Conservation (phyloP, 2,888 invertebrate genomes). For the Drosophila gaucha region DNA sequence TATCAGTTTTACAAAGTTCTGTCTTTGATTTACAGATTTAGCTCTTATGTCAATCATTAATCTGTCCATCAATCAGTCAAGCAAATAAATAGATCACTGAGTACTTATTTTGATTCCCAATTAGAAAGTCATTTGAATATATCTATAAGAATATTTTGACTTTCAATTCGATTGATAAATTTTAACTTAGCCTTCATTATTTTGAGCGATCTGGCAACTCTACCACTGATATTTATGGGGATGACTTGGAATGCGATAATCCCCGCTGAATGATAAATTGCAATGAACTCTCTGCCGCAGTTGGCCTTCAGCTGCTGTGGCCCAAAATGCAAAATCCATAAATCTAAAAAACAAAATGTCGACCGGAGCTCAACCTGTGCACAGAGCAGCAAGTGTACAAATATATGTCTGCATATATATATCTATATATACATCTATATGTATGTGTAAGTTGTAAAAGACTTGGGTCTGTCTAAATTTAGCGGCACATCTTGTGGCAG, state of each 20-base stretch:
- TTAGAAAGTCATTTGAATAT: neutral
- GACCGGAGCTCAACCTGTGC: slow-evolving; percentile 52
- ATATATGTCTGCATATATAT: neutral
- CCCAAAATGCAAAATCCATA: slow-evolving; percentile 52
- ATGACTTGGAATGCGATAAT: slow-evolving; percentile 18
- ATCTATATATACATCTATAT: neutral
- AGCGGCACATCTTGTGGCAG: slow-evolving; percentile 46
- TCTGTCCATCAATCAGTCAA: neutral
- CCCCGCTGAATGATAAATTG: slow-evolving; percentile 62
- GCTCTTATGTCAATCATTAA: neutral
- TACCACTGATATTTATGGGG: neutral
- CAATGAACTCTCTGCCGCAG: slow-evolving; percentile 55
- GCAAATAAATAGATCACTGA: neutral
- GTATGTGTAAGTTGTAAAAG: slow-evolving; percentile 37
- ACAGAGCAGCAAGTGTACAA: slow-evolving; percentile 39
- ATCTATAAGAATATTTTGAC: neutral
- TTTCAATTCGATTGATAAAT: neutral
- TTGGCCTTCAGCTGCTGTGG: slow-evolving; percentile 69
- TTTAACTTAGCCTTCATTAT: neutral
- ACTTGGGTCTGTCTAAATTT: slow-evolving; percentile 60
- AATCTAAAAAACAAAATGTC: slow-evolving; percentile 49
- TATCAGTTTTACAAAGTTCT: neutral
- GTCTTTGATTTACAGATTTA: neutral
- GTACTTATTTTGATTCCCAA: neutral
- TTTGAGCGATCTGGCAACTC: slow-evolving; percentile 6